phyloP scores from a whole-genome alignment of 2,113 vertebrate genomes.

The Megaptera novaeangliae region DNA sequence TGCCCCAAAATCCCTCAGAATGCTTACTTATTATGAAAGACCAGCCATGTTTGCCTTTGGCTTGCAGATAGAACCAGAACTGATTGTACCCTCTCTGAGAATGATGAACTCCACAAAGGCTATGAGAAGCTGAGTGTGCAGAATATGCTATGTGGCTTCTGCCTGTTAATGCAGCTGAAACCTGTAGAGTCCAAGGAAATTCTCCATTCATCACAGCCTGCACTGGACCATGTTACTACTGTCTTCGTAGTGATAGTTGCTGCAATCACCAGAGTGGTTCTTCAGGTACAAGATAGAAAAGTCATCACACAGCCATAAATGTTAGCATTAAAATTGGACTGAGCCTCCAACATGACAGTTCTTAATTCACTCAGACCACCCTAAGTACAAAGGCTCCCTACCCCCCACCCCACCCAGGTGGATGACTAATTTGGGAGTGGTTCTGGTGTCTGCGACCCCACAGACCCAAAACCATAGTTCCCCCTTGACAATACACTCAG shows the following conservation, averaged over 20 bases:
- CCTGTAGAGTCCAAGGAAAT: background rate
- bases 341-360: background rate
- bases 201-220: background rate
- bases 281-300: background rate
- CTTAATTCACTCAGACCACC: background rate
- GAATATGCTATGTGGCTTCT: background rate
- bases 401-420: too few species aligned
- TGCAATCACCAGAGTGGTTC: background rate
- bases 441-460: background rate
- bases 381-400: background rate
- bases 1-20: background rate
- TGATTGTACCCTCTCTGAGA: background rate
- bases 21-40: background rate
- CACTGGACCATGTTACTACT: background rate
- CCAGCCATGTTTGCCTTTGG: background rate
- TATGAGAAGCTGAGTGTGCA: background rate
- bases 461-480: background rate
- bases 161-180: background rate
- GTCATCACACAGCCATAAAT: background rate
- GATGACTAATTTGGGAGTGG: background rate
- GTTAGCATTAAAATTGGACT: background rate
- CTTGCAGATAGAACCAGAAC: background rate
- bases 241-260: background rate
- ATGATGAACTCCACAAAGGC: background rate
- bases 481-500: background rate